phyloP scores from a whole-genome alignment of 2,888 invertebrate species.

The Ophraella communa region DNA sequence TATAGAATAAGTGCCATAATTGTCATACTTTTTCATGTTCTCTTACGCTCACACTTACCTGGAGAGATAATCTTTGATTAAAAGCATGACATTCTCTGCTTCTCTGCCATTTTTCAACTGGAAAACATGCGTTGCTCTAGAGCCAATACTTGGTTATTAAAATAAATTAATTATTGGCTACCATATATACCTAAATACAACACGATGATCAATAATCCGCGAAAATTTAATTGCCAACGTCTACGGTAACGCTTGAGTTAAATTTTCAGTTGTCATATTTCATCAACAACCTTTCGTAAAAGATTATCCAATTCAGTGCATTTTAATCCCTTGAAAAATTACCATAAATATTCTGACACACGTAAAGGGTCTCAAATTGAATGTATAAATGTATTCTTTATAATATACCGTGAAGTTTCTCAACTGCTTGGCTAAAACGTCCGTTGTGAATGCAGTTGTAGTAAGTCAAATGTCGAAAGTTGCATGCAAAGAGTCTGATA shows the following conservation, averaged over 20 bases:
- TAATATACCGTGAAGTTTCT: slow-evolving; percentile 6
- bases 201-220: background rate
- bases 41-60: too few species aligned
- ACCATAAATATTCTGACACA: slow-evolving; percentile 32
- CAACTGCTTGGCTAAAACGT: slow-evolving; percentile 37
- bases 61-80: too few species aligned
- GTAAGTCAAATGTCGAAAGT: slow-evolving; percentile 37
- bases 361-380: slow-evolving; percentile 27
- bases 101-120: too few species aligned
- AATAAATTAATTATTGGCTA: background rate
- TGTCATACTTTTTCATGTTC: too few species aligned
- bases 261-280: slow-evolving; percentile 16
- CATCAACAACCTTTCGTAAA: slow-evolving; percentile 11
- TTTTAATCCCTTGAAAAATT: slow-evolving; percentile 27
- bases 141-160: too few species aligned
- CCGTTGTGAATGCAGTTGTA: slow-evolving; percentile 33
- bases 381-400: slow-evolving; percentile 27
- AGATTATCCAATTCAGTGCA: slow-evolving; percentile 26
- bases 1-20: too few species aligned
- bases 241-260: background rate
- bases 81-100: too few species aligned
- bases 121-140: too few species aligned
- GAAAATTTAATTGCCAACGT: background rate
- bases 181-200: background rate
- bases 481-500: slow-evolving; percentile 17